Base-by-base conservation (phyloP, 2,888 invertebrate genomes). In the Dione juno region DNA sequence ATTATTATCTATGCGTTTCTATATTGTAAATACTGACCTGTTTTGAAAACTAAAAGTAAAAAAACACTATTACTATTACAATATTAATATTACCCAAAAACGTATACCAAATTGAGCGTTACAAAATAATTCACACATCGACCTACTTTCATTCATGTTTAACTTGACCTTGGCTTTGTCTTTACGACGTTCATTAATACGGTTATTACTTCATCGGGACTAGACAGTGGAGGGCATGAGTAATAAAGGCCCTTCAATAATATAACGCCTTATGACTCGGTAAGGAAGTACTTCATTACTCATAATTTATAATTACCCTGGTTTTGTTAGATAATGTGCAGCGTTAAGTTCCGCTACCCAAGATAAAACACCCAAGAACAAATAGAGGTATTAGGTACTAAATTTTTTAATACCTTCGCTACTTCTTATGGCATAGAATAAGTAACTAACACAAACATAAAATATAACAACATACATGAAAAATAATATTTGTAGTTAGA, bases 111-210 rank as follows among this genome's bases (percentile, higher is more conserved):
- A 68, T 66, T 41, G 68, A 45, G 50, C 65, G 61, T 73, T 76
- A 76, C 74, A 70, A 74, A 73, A 73, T 66, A 68, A 67, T 64
- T 64, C 45, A 66, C 72, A 76, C 35, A 40, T 50, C 74, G 77
- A 76, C 75, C 72, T 65, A 77, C 76, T 76, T 77, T 73, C 70
- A 63, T 71, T 71, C 74, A 74, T 50, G 69, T 59, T 72, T 64
- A 67, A 72, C 70, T 73, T 72, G 76, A 76, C 76, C 75, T 73
- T 76, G 74, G 19, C 21, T 70, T 67, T 52, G 58, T 52, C 54
- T 58, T 65, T 43, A 57, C 28, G 45, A 10, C 61, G 28, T n/a
- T 45, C 28, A 61, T 45, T 61, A 61, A 61, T 61, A 45, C 28
- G n/a, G 14, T 21, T 45, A 14, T 43, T 43, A 59, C 45, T 61